Conservation (phyloP, 2,113 vertebrate genomes). For the Microtus pennsylvanicus region DNA sequence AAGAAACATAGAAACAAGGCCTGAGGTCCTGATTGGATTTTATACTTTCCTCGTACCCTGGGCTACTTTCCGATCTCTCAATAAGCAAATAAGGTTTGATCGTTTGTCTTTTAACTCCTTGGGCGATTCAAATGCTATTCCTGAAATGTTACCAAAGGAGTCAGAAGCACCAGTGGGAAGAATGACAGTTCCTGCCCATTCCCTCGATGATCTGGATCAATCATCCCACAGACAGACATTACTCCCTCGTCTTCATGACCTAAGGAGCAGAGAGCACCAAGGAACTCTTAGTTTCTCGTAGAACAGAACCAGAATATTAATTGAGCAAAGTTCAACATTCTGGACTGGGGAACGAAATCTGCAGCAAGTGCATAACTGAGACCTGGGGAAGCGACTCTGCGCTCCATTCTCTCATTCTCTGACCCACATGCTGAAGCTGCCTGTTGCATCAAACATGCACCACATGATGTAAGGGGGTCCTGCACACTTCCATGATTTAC, state of each 20-base stretch:
- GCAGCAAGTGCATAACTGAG: neutral
- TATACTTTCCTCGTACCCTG: neutral
- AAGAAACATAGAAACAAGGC: neutral
- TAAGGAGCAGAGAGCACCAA: neutral
- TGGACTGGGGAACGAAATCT: neutral
- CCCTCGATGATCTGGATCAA: neutral
- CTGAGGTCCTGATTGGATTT: neutral
- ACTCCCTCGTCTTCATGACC: neutral
- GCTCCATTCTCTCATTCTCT: neutral
- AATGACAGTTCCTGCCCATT: neutral
- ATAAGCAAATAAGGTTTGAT: neutral
- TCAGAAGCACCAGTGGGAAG: neutral
- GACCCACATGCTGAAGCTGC: accelerated
- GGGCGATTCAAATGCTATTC: neutral
- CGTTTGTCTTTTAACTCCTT: neutral
- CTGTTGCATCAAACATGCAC: neutral
- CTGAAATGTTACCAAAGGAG: neutral
- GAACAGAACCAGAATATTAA: neutral
- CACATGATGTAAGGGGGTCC: neutral
- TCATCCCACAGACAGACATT: neutral
- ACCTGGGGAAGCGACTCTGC: accelerated
- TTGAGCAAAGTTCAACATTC: neutral
- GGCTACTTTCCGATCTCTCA: neutral
- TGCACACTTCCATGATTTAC: neutral
- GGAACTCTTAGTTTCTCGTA: neutral